These are phyloP conservation scores for Thomomys bottae DNA, from an alignment of 2,113 vertebrate genomes.

Conservation along the genomic window DNA sequence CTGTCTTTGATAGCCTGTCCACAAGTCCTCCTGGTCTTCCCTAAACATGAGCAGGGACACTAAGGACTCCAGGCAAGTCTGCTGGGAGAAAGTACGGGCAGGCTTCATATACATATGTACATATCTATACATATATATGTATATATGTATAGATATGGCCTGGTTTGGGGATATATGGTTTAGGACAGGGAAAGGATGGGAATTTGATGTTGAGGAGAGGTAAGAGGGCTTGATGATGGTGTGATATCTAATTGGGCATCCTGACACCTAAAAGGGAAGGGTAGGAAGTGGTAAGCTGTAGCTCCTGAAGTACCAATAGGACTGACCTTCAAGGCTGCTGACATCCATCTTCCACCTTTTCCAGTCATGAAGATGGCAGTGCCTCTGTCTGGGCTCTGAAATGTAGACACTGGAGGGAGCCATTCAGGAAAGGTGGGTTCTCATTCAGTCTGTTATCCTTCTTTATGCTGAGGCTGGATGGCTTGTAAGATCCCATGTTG, in stretches of 20 bases:
- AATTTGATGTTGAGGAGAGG: background rate
- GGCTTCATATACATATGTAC: too few relatives aligned
- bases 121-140: too few relatives aligned
- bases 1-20: background rate
- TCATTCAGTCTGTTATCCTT: background rate
- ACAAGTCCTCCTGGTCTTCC: background rate
- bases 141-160: too few relatives aligned
- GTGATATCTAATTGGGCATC: accelerated
- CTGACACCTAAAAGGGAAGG: background rate
- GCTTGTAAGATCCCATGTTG: background rate
- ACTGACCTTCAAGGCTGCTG: background rate
- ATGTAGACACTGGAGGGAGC: background rate
- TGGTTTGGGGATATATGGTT: background rate
- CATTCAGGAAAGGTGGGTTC: background rate
- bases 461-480: background rate
- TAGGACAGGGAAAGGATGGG: too few relatives aligned
- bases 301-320: accelerated
- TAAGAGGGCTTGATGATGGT: background rate
- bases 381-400: background rate
- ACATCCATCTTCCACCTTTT: background rate
- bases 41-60: background rate
- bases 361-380: background rate
- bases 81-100: background rate
- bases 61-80: background rate
- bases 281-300: too few relatives aligned